Base-by-base conservation (phyloP, 92 coral and sea anemone genomes). In the Ricordea florida region DNA sequence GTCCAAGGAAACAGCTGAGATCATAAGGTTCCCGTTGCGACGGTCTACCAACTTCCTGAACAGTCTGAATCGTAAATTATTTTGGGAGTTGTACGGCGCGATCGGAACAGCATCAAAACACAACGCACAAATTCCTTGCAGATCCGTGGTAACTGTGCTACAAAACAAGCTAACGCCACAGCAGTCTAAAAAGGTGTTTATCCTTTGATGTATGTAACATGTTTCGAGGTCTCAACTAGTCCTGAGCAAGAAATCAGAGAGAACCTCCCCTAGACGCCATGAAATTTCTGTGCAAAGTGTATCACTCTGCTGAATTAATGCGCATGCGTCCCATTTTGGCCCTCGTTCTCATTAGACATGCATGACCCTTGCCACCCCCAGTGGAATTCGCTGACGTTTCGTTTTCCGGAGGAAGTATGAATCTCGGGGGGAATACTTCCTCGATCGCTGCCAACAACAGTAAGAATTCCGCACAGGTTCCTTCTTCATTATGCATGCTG, bases 221-320 rank as follows among this genome's bases (percentile, higher is more conserved):
- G 6, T 38, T 56, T 55, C 48, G 29, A 11, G 29, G 17, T 44
- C 28, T 18, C 31, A 55, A 55, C 42, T 37, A 38, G 44, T 55
- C 31, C 60, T 42, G 31, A 70, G 66, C 56, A 11, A 58, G 18
- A 69, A 70, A 28, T 70, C 65, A 40, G 31, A 41, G 41, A 53
- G 77, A 70, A 70, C 53, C 65, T 65, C 64, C 43, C 61, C 10
- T 30, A 52, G 16, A 27, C 66, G 77, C 64, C 77, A 70, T 41
- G n/a, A 41, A 40, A 70, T 53, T 38, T 70, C 62, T 53, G 40
- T 69, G 73, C 56, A 70, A 67, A 67, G 74, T 48, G 66, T n/a
- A 55, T 70, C 62, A n/a, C n/a, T n/a, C 25, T 24, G 32, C 37
- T 16, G n/a, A 22, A 26, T 15, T 17, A 41, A 9, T 70, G 66